These are phyloP conservation scores for Neoaliturus tenellus DNA, from an alignment of 2,888 invertebrate genomes.

Conservation along the genomic window DNA sequence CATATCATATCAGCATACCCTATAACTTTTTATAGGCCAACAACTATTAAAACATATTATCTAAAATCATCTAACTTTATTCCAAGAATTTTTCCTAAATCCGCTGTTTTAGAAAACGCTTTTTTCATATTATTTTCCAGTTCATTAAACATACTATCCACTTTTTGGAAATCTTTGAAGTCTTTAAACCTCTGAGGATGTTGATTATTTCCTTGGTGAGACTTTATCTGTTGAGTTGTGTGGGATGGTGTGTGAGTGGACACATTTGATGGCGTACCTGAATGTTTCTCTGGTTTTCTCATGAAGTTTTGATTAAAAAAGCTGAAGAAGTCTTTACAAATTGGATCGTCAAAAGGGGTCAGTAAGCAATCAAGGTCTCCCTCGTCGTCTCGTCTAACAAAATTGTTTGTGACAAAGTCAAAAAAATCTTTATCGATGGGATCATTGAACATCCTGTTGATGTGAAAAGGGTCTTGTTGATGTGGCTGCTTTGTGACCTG, in stretches of 20 bases:
- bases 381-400: constrained; percentile 6
- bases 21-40: too few species aligned
- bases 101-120: constrained; percentile 14
- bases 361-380: not conserved
- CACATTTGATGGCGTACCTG: not conserved
- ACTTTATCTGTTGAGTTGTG: not conserved
- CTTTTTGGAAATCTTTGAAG: not conserved
- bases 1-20: too few species aligned
- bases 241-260: not conserved
- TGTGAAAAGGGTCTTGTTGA: not conserved
- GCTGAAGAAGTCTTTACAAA: constrained; percentile 23
- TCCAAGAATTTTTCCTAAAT: not conserved
- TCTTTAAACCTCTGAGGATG: not conserved
- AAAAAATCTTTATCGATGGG: constrained; percentile 3
- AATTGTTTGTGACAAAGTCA: constrained; percentile 26
- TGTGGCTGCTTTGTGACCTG: not conserved
- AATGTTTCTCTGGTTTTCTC: not conserved
- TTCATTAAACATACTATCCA: constrained; percentile 12
- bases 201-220: not conserved
- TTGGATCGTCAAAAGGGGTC: not conserved
- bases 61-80: constrained; percentile 4
- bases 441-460: not conserved
- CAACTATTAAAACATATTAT: not conserved
- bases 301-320: constrained; percentile 5
- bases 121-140: constrained; percentile 16